Base-by-base conservation (phyloP, 2,888 invertebrate genomes). In the Dynastes tityus region DNA sequence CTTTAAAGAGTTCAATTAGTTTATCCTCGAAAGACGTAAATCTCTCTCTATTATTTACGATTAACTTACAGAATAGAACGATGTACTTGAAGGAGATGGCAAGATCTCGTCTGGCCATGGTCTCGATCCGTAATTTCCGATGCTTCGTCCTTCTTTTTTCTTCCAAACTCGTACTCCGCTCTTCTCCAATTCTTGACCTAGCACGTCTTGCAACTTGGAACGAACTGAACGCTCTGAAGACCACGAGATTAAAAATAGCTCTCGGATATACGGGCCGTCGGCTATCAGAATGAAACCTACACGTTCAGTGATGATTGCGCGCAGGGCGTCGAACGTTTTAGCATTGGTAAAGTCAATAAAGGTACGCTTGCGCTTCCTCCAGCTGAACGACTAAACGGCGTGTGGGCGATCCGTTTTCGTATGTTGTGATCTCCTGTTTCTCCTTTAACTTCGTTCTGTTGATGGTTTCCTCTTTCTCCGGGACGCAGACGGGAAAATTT, bases 381-480 rank as follows among this genome's bases (percentile, higher is more conserved):
- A 27, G 64, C 75, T 55, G 80, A 83, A 84, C 84, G 85, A 11
- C 45, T 2, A 8, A 9, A 11, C 45, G 11, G 45, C 45, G 45
- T 85, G 84, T 85, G 84, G 85, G 84, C 81, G 84, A 82, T 71
- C 29, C 61, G 73, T 77, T 84, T 83, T 84, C 83, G 78, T 74
- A 11, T 75, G 27, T 29, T 49, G 45, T 67, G 16, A 45, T 32
- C 64, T 75, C 40, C 45, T 29, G 65, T 5, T 9, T 53, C 27
- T 64, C 53, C 29, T 76, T 55, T n/a, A 29, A 53, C 29, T 32
- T 70, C 55, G 32, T 37, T 37, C 5, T 5, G 32, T 37, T 37
- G 45, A 45, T 11, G 45, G 8, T 45, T 45, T 11, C 45, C 8
- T 45, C 45, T 45, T 45, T 37, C 32, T 37, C 55, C 27, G 13